Percentiles rank a stretch among this genome's conserved stretches.
Evolutionary conservation across 2,797 vertebrate species (phyloP).

Genomic region (Harpagifer antarcticus): DNA sequence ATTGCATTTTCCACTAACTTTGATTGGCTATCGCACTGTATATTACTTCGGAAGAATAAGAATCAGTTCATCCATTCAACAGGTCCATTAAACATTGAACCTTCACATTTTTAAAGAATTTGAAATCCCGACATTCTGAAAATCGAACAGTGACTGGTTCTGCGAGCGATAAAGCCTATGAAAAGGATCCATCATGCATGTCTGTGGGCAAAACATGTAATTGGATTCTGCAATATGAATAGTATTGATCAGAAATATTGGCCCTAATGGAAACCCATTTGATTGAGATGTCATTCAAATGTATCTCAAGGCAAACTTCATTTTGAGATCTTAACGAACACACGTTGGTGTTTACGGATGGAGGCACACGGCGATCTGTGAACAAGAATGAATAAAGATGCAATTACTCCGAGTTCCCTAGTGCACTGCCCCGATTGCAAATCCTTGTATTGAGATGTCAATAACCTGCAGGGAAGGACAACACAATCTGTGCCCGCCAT

Average conservation of each 20-base stretch:
- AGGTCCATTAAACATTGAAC: not conserved
- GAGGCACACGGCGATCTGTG: constrained; percentile 1
- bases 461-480: constrained; percentile 27
- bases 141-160: constrained; percentile 7
- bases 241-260: not conserved
- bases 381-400: constrained; percentile 18
- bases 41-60: not conserved
- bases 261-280: constrained; percentile 42
- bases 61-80: not conserved
- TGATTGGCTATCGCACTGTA: not conserved
- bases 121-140: not conserved
- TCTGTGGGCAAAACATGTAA: constrained; percentile 45
- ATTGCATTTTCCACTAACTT: no score
- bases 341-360: constrained; percentile 19
- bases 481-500: constrained; percentile 4
- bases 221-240: constrained; percentile 27
- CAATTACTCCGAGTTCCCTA: constrained; percentile 18
- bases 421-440: constrained; percentile 13
- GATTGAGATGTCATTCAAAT: constrained; percentile 37
- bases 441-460: constrained; percentile 21
- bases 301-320: constrained; percentile 37
- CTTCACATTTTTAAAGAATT: not conserved
- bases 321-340: not conserved
- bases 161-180: constrained; percentile 49
- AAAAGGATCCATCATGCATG: constrained; percentile 69